Evolutionary conservation across 2,113 vertebrate species (phyloP).

Genomic region (Rhinichthys klamathensis): DNA sequence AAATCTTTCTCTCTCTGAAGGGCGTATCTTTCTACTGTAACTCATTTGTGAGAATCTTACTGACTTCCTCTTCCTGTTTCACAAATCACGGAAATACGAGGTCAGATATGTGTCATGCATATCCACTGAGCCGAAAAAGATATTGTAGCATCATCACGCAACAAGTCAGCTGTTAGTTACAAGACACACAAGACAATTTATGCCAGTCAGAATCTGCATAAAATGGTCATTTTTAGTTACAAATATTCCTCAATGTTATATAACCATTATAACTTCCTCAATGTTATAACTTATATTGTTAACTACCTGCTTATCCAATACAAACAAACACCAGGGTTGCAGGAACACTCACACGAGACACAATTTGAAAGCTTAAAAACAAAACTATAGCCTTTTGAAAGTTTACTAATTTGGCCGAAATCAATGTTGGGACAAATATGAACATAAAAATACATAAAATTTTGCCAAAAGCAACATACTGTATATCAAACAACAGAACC

Average conservation of each 20-base stretch:
- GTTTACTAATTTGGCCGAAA: neutral
- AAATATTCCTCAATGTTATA: too few relatives aligned
- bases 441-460: neutral
- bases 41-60: slow-evolving; percentile 34
- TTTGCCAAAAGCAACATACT: too few relatives aligned
- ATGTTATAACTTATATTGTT: too few relatives aligned
- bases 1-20: slow-evolving; percentile 35
- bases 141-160: slow-evolving; percentile 12
- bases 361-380: neutral
- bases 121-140: neutral
- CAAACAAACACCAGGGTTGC: too few relatives aligned
- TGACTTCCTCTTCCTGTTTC: slow-evolving; percentile 31
- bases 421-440: neutral
- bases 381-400: neutral
- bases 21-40: slow-evolving; percentile 7
- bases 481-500: neutral
- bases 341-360: neutral
- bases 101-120: slow-evolving; percentile 30
- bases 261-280: too few relatives aligned
- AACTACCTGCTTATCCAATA: too few relatives aligned
- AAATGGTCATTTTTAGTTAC: neutral
- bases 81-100: slow-evolving; percentile 31
- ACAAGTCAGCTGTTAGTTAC: neutral
- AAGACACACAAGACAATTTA: neutral
- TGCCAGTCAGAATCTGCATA: neutral